Evolutionary conservation across 2,797 vertebrate genomes (phyloP), one percentile per base, ranked within the genome.

Genomic region (Pseudopleuronectes americanus): DNA sequence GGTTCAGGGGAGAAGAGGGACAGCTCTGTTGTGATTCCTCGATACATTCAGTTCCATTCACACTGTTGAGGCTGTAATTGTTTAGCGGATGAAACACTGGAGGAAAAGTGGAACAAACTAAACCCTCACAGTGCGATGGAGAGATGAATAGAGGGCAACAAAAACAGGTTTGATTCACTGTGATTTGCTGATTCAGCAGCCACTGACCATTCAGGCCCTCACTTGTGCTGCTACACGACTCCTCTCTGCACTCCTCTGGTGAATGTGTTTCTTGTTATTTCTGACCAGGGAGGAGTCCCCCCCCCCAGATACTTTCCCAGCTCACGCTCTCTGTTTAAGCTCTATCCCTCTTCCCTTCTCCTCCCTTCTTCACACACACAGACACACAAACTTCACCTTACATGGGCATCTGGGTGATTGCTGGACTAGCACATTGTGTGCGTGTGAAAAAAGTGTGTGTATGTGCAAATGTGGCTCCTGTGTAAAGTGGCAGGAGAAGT

Each of bases 251-350:
- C 69, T 28, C 60, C 53, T 24, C 62, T 76, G 57, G 76, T 85
- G 71, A 86, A 85, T 88, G 79, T 84, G 71, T 78, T 83, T 81
- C 60, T 86, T 87, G 80, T 81, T 84, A 72, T 71, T 74, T 61
- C 74, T 74, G 63, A 63, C 59, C 45, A 77, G 83, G 88, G 82
- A 84, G 84, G 74, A 86, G 78, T 61, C 69, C 64, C 68, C 67
- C 55, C 43, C 14, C 1, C 28, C 28, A 31, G 33, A 77, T 72
- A 84, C 61, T 71, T 80, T 77, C 74, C 62, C 63, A 80, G 59
- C 57, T 64, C 52, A 49, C 61, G 57, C 75, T 47, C 31, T 24
- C 49, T 54, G 51, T 71, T 57, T 53, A 31, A 70, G 57, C 26
- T 47, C 48, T 57, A 17, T 28, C 16, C 69, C 52, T 64, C 54